These are phyloP conservation scores for Polydrusus cervinus DNA, from an alignment of 2,888 invertebrate genomes.

Conservation along the genomic window DNA sequence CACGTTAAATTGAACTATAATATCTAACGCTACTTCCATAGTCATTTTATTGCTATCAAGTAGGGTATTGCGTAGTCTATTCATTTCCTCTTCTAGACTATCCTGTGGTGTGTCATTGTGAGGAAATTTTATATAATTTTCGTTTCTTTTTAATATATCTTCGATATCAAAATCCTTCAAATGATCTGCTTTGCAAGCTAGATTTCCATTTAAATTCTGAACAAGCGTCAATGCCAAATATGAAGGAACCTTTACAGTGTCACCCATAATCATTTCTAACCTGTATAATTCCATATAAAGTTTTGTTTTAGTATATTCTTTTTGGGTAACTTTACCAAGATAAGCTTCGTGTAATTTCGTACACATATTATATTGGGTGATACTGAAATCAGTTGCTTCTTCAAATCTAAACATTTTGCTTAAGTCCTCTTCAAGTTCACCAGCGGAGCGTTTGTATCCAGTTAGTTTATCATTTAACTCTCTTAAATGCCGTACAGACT, in stretches of 20 bases:
- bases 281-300: constrained; percentile 15
- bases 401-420: no score
- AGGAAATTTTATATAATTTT: not conserved
- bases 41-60: not conserved
- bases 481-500: constrained; percentile 8
- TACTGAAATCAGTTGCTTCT: no score
- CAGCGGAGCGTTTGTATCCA: not conserved
- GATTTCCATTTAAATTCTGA: not conserved
- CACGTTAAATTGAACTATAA: constrained; percentile 20
- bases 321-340: not conserved
- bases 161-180: not conserved
- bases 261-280: constrained; percentile 6
- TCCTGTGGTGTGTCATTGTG: not conserved
- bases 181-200: not conserved
- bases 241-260: not conserved
- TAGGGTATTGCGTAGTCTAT: not conserved
- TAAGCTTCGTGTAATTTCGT: no score
- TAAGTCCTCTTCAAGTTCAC: no score
- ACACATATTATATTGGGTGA: no score
- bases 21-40: constrained; percentile 8
- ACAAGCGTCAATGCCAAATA: not conserved
- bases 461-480: constrained; percentile 7
- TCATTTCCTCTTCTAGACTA: constrained; percentile 6
- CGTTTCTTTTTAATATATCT: not conserved
- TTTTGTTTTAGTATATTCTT: constrained; percentile 5